Evolutionary conservation across 1,140 invertebrate genomes (phyloP), one percentile per base, ranked within the genome.

Genomic region (Aphaenogaster ashmeadi): DNA sequence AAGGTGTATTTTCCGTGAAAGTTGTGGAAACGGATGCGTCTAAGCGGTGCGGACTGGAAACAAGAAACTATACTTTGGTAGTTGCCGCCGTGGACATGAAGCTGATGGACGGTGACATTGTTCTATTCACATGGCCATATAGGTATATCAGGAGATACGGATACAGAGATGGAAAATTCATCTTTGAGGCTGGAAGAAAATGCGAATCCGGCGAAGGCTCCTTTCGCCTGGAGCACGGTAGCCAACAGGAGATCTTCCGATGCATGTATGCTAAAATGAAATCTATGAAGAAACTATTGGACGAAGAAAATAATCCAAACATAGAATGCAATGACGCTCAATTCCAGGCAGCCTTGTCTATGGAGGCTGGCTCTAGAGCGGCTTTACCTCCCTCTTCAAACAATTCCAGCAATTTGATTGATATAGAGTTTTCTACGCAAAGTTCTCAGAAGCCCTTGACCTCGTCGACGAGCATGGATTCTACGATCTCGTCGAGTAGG

Each of bases 181-280:
- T 97, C 27, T 98, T 99, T 95, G 98, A 98, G 96, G 98, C 98
- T n/a, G 98, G 98, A 5, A 96, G 98, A 87, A 98, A 98, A 94
- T 98, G 98, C 95, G 96, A 97, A 86, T 98, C 98, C 5, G 98
- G 98, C 2, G 98, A 98, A 95, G 98, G 98, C 1, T 96, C 97
- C 13, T 98, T 98, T 93, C 97, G 97, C 78, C 95, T 98, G 86
- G 97, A 98, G 92, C 97, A 98, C 91, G 96, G 96, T 9, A 98
- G 98, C 92, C 97, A 97, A 69, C 97, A 97, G 89, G 97, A 98
- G 94, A 98, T 98, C 80, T 98, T 97, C 87, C 96, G 97, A 78
- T 98, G 97, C 93, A 96, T 98, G 79, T 97, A 97, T 1, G 96
- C 97, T 2, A 98, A 98, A 94, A 98, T 98, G 97, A 98, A 97